Conservation (phyloP, 1,140 invertebrate genomes). For the Euschistus heros region DNA sequence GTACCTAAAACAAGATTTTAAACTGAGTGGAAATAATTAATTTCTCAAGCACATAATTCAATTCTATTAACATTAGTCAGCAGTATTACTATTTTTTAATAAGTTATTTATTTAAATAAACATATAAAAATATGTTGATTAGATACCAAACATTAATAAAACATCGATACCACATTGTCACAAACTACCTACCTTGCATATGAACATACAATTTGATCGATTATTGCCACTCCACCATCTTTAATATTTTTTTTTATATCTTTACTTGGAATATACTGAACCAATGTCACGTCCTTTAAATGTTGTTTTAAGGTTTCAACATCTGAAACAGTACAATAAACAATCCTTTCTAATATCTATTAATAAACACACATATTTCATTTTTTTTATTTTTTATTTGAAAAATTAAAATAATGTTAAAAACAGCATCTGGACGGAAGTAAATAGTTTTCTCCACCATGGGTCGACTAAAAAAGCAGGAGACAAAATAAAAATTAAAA, state of each 20-base stretch:
- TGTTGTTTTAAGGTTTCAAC: slow-evolving; percentile 39
- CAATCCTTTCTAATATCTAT: no score
- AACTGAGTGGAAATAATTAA: not conserved
- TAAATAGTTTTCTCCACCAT: no score
- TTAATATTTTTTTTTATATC: slow-evolving; percentile 43
- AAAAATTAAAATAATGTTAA: no score
- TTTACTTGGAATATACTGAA: slow-evolving; percentile 40
- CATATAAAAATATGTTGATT: not conserved
- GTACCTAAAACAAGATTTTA: slow-evolving; percentile 41
- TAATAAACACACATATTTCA: no score
- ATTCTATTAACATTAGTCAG: not conserved
- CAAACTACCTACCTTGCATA: slow-evolving; percentile 49
- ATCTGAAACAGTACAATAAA: slow-evolving; percentile 44
- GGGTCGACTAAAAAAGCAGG: no score
- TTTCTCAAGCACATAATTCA: not conserved
- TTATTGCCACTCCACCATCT: slow-evolving; percentile 84
- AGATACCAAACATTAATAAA: not conserved
- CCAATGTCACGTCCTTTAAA: slow-evolving; percentile 38
- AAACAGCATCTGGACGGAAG: no score
- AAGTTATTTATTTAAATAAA: not conserved
- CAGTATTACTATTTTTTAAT: not conserved
- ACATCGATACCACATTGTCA: not conserved
- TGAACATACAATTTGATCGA: slow-evolving; percentile 93
- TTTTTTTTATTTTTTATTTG: no score
- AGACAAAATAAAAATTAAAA: no score